Conservation (phyloP, 1,140 invertebrate genomes). For the Platorchestia sp. region DNA sequence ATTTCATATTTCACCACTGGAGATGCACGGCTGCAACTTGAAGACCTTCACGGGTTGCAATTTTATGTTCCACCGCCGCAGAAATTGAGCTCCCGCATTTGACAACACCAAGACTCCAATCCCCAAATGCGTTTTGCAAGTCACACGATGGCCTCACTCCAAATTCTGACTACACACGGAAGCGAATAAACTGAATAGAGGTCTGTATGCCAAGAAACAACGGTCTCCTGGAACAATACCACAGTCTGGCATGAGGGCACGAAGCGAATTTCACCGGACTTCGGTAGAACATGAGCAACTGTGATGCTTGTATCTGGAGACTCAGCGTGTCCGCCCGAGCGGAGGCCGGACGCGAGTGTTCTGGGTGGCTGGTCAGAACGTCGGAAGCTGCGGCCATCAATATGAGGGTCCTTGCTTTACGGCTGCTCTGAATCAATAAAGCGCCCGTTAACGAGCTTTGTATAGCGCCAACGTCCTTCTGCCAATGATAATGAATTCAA, state of each 20-base stretch:
- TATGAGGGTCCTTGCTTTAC: slow-evolving; percentile 43
- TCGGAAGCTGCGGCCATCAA: slow-evolving; percentile 36
- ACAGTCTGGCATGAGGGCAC: neutral
- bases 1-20: too few relatives aligned
- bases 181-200: neutral
- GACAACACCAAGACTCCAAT: too few relatives aligned
- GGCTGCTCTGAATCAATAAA: slow-evolving; percentile 6
- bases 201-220: neutral
- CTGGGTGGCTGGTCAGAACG: slow-evolving; percentile 3
- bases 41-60: neutral
- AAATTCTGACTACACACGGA: too few relatives aligned
- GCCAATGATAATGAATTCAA: neutral
- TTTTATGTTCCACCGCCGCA: neutral
- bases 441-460: neutral
- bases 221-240: neutral
- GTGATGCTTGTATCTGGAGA: neutral
- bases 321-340: neutral
- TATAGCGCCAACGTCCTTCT: neutral
- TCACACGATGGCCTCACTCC: too few relatives aligned
- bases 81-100: neutral
- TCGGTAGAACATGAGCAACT: neutral
- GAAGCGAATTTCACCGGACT: neutral
- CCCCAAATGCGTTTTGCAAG: too few relatives aligned
- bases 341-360: slow-evolving; percentile 3
- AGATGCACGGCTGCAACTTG: neutral